Evolutionary conservation across 2,888 invertebrate species (phyloP).

Genomic region (Coremacera marginata): DNA sequence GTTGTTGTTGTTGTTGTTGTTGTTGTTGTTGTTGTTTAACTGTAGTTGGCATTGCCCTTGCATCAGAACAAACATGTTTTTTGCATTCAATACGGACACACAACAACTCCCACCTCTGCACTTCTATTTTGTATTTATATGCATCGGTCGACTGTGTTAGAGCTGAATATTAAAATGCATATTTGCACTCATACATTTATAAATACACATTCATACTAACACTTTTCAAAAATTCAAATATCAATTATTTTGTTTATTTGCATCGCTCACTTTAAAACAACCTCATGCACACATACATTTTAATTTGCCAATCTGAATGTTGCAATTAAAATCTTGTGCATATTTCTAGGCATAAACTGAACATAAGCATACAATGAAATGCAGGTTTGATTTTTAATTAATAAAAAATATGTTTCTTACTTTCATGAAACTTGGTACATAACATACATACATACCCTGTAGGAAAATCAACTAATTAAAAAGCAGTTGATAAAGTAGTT

Average conservation of each 20-base stretch:
- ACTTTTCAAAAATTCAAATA: not conserved
- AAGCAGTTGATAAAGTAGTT: no score
- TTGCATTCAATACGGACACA: no score
- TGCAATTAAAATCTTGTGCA: slow-evolving; percentile 17
- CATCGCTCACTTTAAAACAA: not conserved
- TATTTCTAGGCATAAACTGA: not conserved
- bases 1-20: no score
- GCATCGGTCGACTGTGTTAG: not conserved
- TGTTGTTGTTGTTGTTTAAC: no score
- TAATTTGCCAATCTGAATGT: not conserved
- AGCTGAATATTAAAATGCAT: not conserved
- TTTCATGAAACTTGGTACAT: no score
- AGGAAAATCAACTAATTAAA: no score
- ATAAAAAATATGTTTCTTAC: no score
- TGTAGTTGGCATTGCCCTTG: not conserved
- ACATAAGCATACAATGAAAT: not conserved
- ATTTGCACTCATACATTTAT: not conserved
- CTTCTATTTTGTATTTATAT: not conserved
- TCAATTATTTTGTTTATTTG: slow-evolving; percentile 10
- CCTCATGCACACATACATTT: not conserved
- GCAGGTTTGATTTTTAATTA: not conserved
- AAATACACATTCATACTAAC: not conserved
- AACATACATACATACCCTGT: no score
- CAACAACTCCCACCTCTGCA: no score
- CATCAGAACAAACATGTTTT: no score